Base-by-base conservation (phyloP, 2,113 vertebrate genomes). In the Stomatorhinus ivindoensis region DNA sequence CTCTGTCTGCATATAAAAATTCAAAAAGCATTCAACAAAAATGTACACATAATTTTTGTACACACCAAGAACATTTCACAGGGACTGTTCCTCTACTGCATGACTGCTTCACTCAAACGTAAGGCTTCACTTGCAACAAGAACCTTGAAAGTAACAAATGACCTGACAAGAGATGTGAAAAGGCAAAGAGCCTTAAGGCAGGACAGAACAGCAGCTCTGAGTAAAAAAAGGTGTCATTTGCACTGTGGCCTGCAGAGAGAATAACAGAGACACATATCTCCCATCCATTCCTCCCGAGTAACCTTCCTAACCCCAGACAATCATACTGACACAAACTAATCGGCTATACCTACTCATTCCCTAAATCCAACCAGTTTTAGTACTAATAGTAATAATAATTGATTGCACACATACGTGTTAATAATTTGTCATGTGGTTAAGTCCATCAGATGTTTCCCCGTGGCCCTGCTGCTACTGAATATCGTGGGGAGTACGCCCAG, bases 211-310 rank as follows among this genome's bases (percentile, higher is more conserved):
- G 83, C 47, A n/a, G 82, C 61, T 31, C 61, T 27, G 27, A 80
- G 42, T 15, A 50, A 15, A 53, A 44, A 92, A 86, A 91, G 89
- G 90, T 92, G 91, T 92, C 58, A 55, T 90, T 93, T 93, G 91
- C 92, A 88, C 61, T 47, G 27, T 3, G 89, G 58, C 87, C 89
- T 92, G 89, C 91, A 91, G 76, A 90, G 87, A 94, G 90, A 92
- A 91, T 92, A 89, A 92, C 92, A 92, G 91, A 73, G 55, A 90
- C 90, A 90, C 83, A 91, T 84, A 84, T 89, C 90, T 84, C 90
- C 88, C 90, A 91, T 89, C 90, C 90, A 91, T 89, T 69, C 89
- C 9, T n/a, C 51, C 48, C 55, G 19, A 27, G 21, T 27, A 5
- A 5, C 76, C 19, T 53, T 35, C 1, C 47, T 42, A 39, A 51